phyloP scores from a whole-genome alignment of 2,113 vertebrate species.

The Carassius gibelio region DNA sequence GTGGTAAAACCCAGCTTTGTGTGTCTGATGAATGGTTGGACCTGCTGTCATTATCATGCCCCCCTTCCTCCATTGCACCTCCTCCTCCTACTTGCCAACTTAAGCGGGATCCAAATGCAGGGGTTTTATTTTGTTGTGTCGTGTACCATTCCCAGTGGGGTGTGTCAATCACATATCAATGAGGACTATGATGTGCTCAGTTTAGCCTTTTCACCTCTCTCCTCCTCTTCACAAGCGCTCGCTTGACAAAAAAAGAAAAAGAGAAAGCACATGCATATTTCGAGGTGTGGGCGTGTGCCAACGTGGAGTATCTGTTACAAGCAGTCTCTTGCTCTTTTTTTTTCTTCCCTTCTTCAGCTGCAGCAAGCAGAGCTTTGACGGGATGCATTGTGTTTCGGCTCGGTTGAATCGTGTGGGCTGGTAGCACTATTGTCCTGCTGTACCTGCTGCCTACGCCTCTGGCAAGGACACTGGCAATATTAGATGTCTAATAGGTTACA shows the following conservation, averaged over 20 bases:
- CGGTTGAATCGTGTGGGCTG: conserved; percentile 45
- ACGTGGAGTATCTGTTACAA: conserved; percentile 60
- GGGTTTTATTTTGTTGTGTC: conserved; percentile 43
- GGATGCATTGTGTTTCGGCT: conserved; percentile 56
- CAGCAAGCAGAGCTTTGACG: conserved; percentile 37
- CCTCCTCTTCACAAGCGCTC: conserved; percentile 44
- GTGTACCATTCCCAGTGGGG: conserved; percentile 65
- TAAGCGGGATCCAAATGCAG: conserved; percentile 54
- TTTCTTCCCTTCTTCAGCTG: conserved; percentile 27
- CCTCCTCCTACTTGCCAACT: conserved; percentile 63
- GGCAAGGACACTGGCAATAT: conserved; percentile 56
- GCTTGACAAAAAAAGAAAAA: conserved; percentile 44
- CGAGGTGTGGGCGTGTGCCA: conserved; percentile 47
- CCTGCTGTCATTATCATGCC: conserved; percentile 62
- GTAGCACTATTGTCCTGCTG: conserved; percentile 58
- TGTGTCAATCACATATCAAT: conserved; percentile 71
- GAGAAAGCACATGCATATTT: conserved; percentile 36
- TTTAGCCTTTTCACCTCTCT: conserved; percentile 80
- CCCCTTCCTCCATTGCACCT: conserved; percentile 28
- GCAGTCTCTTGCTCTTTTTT: conserved; percentile 46
- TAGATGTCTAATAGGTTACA: conserved; percentile 63
- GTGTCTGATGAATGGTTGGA: conserved; percentile 56
- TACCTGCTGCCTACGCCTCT: conserved; percentile 50
- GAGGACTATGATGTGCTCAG: conserved; percentile 74
- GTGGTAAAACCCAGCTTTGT: conserved; percentile 69